Percentiles rank a stretch among this genome's conserved stretches.
phyloP scores from a whole-genome alignment of 2,888 invertebrate species.

The Empis livida region DNA sequence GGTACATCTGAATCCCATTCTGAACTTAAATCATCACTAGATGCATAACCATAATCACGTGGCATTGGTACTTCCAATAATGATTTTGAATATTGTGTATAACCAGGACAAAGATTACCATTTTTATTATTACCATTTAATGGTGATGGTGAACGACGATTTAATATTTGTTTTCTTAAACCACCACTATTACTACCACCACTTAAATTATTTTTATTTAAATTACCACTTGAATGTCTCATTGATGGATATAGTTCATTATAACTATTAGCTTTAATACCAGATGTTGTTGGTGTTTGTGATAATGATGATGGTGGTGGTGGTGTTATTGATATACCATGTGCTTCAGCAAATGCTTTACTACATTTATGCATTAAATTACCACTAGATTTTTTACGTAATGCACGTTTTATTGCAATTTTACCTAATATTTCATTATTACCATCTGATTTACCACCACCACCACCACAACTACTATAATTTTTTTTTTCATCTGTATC shows the following conservation, averaged over 20 bases:
- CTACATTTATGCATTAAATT: conserved; percentile 32
- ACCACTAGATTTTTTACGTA: conserved; percentile 30
- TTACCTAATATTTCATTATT: conserved; percentile 8
- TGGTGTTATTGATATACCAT: conserved; percentile 26
- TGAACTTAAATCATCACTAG: conserved; percentile 80
- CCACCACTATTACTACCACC: background rate
- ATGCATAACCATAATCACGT: conserved; percentile 77
- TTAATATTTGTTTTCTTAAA: conserved; percentile 33
- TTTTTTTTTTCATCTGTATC: conserved; percentile 9
- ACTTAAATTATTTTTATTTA: background rate
- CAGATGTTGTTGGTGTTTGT: background rate
- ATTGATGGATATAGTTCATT: background rate
- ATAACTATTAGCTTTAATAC: background rate
- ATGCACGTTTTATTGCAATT: conserved; percentile 19
- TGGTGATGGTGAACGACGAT: conserved; percentile 41
- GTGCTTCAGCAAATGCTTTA: conserved; percentile 33
- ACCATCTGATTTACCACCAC: background rate
- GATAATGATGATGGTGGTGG: conserved; percentile 7
- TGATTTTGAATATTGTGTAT: conserved; percentile 68
- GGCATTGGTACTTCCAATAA: conserved; percentile 62
- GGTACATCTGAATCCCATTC: conserved; percentile 82
- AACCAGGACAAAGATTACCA: conserved; percentile 44
- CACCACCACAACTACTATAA: background rate
- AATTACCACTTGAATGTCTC: background rate
- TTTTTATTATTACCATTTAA: conserved; percentile 13